phyloP scores from a whole-genome alignment of 2,113 vertebrate genomes.

The Salvelinus alpinus region DNA sequence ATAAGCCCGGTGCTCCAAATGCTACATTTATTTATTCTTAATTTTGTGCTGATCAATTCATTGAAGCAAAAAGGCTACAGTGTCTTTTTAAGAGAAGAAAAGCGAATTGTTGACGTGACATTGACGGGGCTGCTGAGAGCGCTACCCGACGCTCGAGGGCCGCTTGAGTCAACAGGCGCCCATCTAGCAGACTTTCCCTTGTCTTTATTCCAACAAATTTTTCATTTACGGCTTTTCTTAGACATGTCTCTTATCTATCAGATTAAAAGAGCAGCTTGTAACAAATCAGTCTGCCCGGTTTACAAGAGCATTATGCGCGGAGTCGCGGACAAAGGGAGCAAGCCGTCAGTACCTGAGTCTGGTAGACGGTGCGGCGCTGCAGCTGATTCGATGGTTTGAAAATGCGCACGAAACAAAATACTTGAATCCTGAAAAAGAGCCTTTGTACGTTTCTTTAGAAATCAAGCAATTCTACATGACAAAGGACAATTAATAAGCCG shows the following conservation, averaged over 20 bases:
- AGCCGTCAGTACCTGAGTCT: conserved; percentile 99
- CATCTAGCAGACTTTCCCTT: conserved; percentile 99
- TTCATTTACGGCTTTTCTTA: conserved; percentile 99
- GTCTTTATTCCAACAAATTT: conserved; percentile 99
- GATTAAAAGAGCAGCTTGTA: conserved; percentile 99
- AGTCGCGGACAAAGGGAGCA: conserved; percentile 91
- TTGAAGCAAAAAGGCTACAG: conserved; percentile 99
- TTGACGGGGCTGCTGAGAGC: conserved; percentile 97
- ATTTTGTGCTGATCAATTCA: conserved; percentile 99
- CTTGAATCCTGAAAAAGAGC: conserved; percentile 99
- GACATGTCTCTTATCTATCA: conserved; percentile 99
- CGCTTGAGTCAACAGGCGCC: conserved; percentile 99
- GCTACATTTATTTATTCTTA: conserved; percentile 99
- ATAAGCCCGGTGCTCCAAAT: conserved; percentile 95
- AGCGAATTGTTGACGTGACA: conserved; percentile 99
- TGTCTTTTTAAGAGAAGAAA: conserved; percentile 99
- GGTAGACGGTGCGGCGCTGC: conserved; percentile 97
- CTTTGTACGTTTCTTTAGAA: conserved; percentile 99
- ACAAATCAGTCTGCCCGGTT: conserved; percentile 99
- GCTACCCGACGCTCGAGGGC: conserved; percentile 93
- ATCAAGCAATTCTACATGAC: conserved; percentile 99
- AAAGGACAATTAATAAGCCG: conserved; percentile 99
- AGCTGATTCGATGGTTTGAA: conserved; percentile 99
- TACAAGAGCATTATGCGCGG: conserved; percentile 99
- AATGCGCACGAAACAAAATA: conserved; percentile 99